A percentile compares a stretch with the other conserved stretches of the same genome.
Conservation (phyloP, 2,888 invertebrate species). For the Norana najaformis region DNA sequence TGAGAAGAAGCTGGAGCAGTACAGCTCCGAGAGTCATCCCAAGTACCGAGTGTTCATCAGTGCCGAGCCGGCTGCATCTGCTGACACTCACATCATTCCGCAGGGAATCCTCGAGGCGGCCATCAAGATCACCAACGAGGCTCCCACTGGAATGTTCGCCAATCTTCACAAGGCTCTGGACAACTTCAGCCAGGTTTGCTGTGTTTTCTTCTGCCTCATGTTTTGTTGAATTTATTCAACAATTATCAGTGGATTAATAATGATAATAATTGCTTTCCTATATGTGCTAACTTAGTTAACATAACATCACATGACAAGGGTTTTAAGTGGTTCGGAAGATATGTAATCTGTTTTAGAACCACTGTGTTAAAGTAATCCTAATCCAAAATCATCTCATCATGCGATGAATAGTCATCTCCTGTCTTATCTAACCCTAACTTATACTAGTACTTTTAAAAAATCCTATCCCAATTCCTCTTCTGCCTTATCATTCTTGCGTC, state of each 20-base stretch:
- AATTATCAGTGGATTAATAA: background rate
- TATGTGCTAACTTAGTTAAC: too few relatives aligned
- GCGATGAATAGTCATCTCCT: too few relatives aligned
- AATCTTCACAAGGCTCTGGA: conserved; percentile 93
- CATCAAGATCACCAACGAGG: conserved; percentile 96
- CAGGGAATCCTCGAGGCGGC: conserved; percentile 91
- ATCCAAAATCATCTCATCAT: too few relatives aligned
- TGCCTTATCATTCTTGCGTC: too few relatives aligned
- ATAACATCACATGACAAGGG: too few relatives aligned
- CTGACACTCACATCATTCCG: conserved; percentile 88
- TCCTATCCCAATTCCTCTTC: too few relatives aligned
- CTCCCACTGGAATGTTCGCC: conserved; percentile 94
- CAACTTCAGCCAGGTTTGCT: conserved; percentile 80
- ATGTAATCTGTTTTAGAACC: too few relatives aligned
- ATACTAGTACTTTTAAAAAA: too few relatives aligned
- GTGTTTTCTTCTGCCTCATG: background rate
- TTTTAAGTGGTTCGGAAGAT: too few relatives aligned
- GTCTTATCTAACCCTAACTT: too few relatives aligned
- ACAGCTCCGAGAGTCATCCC: conserved; percentile 77
- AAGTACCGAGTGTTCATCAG: conserved; percentile 88
- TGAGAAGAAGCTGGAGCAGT: conserved; percentile 88
- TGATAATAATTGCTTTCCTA: background rate
- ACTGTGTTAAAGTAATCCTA: too few relatives aligned
- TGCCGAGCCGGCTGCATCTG: conserved; percentile 87
- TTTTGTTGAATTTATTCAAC: background rate